Percentiles rank a stretch among this genome's conserved stretches.
Conservation (phyloP, 1,140 invertebrate genomes). For the Neomicropteryx cornuta region DNA sequence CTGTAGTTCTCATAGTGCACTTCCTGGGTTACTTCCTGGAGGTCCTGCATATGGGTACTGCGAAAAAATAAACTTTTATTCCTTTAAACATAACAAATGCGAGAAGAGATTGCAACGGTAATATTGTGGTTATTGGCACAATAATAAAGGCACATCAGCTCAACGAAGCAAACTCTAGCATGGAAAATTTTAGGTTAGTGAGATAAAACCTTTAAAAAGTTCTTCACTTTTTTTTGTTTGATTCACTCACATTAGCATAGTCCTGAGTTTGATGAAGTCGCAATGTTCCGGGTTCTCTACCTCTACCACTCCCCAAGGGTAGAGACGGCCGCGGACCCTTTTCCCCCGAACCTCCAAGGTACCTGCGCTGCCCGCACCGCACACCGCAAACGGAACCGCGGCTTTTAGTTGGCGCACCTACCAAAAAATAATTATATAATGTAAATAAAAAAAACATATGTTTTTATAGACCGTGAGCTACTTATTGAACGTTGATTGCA, state of each 20-base stretch:
- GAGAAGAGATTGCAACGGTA: slow-evolving; percentile 6
- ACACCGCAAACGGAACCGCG: slow-evolving; percentile 97
- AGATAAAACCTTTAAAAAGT: too few relatives aligned
- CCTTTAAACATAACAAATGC: slow-evolving; percentile 4
- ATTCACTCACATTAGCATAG: slow-evolving; percentile 93
- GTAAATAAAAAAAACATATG: too few relatives aligned
- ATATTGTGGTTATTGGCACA: neutral
- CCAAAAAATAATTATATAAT: slow-evolving; percentile 8
- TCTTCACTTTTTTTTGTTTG: too few relatives aligned
- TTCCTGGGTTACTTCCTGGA: slow-evolving; percentile 91
- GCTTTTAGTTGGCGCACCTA: slow-evolving; percentile 81
- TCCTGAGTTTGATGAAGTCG: slow-evolving; percentile 95
- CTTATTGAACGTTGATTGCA: too few relatives aligned
- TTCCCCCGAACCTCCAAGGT: slow-evolving; percentile 82
- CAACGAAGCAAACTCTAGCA: too few relatives aligned
- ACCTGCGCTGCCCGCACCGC: slow-evolving; percentile 77
- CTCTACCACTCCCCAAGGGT: slow-evolving; percentile 98
- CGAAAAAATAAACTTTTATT: slow-evolving; percentile 17
- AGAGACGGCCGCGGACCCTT: slow-evolving; percentile 83
- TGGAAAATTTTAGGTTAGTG: too few relatives aligned
- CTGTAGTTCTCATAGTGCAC: slow-evolving; percentile 97
- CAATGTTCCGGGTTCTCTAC: slow-evolving; percentile 99
- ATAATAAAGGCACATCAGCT: too few relatives aligned
- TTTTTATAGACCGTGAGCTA: too few relatives aligned
- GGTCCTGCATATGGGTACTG: slow-evolving; percentile 90